Evolutionary conservation across 2,888 invertebrate genomes (phyloP).

Genomic region (Salticus scenicus): DNA sequence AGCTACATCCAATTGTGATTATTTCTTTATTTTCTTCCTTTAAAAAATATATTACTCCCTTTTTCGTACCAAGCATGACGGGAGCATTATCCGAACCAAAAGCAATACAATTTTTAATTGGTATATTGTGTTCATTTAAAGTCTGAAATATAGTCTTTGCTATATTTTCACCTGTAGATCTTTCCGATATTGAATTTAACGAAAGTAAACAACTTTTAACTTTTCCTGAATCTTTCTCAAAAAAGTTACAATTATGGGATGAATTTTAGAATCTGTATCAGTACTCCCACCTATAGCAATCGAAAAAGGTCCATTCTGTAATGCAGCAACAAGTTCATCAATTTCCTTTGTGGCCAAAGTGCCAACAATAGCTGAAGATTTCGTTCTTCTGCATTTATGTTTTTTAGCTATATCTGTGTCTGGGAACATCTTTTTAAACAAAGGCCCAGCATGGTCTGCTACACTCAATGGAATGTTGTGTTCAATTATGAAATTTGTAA

Average conservation of each 20-base stretch:
- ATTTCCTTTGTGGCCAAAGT: neutral
- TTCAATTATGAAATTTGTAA: no score
- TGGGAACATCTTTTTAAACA: constrained; percentile 1
- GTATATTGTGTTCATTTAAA: no score
- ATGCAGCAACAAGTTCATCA: neutral
- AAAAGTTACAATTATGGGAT: neutral
- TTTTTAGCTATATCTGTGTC: neutral
- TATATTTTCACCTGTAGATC: neutral
- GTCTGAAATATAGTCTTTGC: neutral
- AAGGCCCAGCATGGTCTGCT: neutral
- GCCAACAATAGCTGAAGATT: neutral
- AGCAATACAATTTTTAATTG: neutral
- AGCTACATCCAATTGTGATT: neutral
- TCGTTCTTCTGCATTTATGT: neutral
- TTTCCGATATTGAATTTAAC: neutral
- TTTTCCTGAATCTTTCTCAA: neutral
- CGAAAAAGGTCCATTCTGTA: neutral
- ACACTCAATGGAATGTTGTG: no score
- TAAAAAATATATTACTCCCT: neutral
- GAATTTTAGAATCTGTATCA: neutral
- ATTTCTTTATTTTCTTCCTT: neutral
- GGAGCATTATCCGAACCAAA: neutral
- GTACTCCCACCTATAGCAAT: neutral
- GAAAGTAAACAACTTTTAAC: neutral
- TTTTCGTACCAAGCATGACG: neutral